Percentiles rank a stretch among this genome's conserved stretches.
These are phyloP conservation scores for Sebastes kiyomatsui DNA, from an alignment of 2,797 vertebrate species.

Conservation along the genomic window DNA sequence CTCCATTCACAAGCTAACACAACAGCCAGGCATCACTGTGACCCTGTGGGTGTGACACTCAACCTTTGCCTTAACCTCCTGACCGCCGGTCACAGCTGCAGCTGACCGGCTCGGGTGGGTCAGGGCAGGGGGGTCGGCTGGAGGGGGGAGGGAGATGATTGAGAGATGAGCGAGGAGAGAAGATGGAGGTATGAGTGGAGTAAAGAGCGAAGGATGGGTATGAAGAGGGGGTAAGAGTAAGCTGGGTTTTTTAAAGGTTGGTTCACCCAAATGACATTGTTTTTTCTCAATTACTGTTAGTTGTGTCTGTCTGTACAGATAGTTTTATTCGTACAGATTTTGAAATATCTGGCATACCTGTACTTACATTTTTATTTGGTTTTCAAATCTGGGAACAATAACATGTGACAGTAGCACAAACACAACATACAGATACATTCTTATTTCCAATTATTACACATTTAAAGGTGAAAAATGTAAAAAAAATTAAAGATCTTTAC, in stretches of 20 bases:
- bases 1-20: conserved; percentile 80
- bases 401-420: background rate
- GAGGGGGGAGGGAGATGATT: conserved; percentile 37
- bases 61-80: conserved; percentile 86
- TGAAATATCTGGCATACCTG: background rate
- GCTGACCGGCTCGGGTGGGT: conserved; percentile 59
- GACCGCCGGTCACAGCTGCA: conserved; percentile 82
- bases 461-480: no score
- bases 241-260: background rate
- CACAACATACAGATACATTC: background rate
- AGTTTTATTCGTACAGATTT: background rate
- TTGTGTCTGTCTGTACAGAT: background rate
- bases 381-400: background rate
- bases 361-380: background rate
- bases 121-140: conserved; percentile 57
- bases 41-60: conserved; percentile 84
- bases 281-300: background rate
- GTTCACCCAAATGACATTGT: background rate
- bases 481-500: no score
- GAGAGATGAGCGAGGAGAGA: conserved; percentile 51
- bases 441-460: background rate
- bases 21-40: conserved; percentile 77
- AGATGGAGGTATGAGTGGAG: conserved; percentile 19
- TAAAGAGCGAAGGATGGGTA: conserved; percentile 7
- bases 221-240: background rate